Conservation (phyloP, 2,113 vertebrate genomes). For the Sinosuthora webbiana region DNA sequence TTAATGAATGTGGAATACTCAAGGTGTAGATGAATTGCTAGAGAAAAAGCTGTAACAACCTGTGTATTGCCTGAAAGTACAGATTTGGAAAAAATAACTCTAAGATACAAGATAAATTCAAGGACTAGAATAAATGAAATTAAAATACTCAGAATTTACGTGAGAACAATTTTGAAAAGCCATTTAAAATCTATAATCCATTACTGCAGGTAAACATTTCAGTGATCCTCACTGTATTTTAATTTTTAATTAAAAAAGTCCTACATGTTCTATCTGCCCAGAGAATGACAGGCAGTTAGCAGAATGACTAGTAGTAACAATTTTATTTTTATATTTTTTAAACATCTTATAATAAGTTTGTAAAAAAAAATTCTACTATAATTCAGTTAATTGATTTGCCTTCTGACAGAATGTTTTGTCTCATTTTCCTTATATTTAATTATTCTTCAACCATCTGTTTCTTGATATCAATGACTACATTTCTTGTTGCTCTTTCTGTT, state of each 20-base stretch:
- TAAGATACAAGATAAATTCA: not conserved
- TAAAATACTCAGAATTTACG: not conserved
- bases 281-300: not conserved
- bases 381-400: not conserved
- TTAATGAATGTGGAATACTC: not conserved
- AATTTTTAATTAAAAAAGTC: not conserved
- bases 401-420: not conserved
- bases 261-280: not conserved
- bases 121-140: not conserved
- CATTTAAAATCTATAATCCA: not conserved
- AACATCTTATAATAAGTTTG: not conserved
- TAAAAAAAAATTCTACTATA: not conserved
- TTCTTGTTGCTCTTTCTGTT: not conserved
- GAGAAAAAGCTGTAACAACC: not conserved
- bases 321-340: not conserved
- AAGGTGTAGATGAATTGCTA: not conserved
- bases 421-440: not conserved
- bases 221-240: not conserved
- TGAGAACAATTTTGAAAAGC: not conserved
- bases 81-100: not conserved
- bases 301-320: not conserved
- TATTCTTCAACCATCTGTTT: not conserved
- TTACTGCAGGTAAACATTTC: not conserved
- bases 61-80: not conserved
- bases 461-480: not conserved